phyloP scores from a whole-genome alignment of 1,140 invertebrate species.

The Vollenhovia emeryi region DNA sequence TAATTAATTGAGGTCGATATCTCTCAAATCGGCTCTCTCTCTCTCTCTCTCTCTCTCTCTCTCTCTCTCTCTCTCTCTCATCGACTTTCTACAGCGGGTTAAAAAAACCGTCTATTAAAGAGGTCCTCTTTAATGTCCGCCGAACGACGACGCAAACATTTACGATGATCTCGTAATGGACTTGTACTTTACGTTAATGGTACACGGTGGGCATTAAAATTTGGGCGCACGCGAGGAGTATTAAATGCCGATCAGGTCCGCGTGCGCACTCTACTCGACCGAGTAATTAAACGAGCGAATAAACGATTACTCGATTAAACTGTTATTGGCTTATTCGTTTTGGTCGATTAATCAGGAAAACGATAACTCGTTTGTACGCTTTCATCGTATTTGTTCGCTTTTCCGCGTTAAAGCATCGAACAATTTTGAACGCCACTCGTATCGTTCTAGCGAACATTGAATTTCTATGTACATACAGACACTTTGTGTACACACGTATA shows the following conservation, averaged over 20 bases:
- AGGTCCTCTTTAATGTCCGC: neutral
- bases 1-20: conserved; percentile 76
- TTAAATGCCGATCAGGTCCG: conserved; percentile 26
- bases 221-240: conserved; percentile 21
- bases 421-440: conserved; percentile 36
- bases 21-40: neutral
- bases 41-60: too few species aligned
- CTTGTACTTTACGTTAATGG: conserved; percentile 40
- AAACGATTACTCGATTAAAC: conserved; percentile 55
- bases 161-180: conserved; percentile 43
- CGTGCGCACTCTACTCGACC: conserved; percentile 27
- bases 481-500: too few species aligned
- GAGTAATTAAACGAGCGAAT: conserved; percentile 56
- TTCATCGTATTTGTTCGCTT: conserved; percentile 54
- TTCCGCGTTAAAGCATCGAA: conserved; percentile 26
- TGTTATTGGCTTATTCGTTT: conserved; percentile 59
- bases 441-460: neutral
- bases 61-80: neutral
- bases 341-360: conserved; percentile 55
- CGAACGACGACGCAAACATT: neutral
- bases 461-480: neutral
- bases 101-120: neutral
- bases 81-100: neutral
- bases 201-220: conserved; percentile 36
- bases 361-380: conserved; percentile 50